Base-by-base conservation (phyloP, 1,140 invertebrate genomes). In the Heliconius eleuchia region DNA sequence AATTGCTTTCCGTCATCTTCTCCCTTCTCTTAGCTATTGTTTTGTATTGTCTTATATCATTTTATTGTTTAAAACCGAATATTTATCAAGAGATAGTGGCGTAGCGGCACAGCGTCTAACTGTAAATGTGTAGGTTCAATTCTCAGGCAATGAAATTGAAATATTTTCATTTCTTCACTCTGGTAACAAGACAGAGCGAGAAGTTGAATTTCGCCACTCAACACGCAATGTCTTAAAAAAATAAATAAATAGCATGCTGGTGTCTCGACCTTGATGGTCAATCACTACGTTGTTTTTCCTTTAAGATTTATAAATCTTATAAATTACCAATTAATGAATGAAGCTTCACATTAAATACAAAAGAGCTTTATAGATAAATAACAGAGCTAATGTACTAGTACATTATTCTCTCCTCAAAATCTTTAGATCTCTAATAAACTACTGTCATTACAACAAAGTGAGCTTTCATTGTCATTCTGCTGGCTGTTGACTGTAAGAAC, bases 381-480 rank as follows among this genome's bases (percentile, higher is more conserved):
- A 57, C 55, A 57, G 7, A 57, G 55, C 13, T 18, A 52, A 52
- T 0, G 7, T 23, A 9, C n/a, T 55, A n/a, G 13, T 18, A 55
- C 19, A 19, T n/a, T 57, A 57, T n/a, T 57, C 18, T 57, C 55
- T n/a, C n/a, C 19, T 60, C n/a, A 60, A 60, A 60, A 23, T 60
- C n/a, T 60, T 19, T 23, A 23, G 55, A 23, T 60, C 55, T 60
- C 55, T 60, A 60, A 60, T 60, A 60, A 60, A 27, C 55, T 60
- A 60, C 55, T 60, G 55, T 60, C 55, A 11, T 60, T 60, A 60
- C n/a, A 23, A 23, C n/a, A 60, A 60, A 60, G 55, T 60, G 55
- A 60, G 55, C 55, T 60, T 60, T n/a, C 55, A 60, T 60, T 60
- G 55, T 60, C n/a, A 60, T 19, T 60, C 55, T 19, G 55, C 55